Base-by-base conservation (phyloP, 2,113 vertebrate genomes). In the Isichthys henryi region DNA sequence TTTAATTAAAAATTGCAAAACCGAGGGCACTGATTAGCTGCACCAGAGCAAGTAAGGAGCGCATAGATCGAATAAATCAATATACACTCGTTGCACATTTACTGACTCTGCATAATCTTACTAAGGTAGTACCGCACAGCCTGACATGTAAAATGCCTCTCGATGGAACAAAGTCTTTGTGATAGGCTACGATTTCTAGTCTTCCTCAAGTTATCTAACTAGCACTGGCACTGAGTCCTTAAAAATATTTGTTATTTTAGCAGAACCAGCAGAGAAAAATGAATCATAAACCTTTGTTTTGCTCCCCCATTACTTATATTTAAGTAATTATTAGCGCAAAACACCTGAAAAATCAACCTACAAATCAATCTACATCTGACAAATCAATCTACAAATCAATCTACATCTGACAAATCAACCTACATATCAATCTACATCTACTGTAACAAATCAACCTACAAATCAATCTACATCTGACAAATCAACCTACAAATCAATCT, bases 1-100 rank as follows among this genome's bases (percentile, higher is more conserved):
- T 91, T 93, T 91, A 92, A 92, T 92, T 92, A 92, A 84, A 92
- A 93, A 90, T 56, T 88, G 89, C 89, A 92, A 90, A 89, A 90
- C 91, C 90, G 89, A 80, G 27, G 52, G 86, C 31, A 74, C 85
- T 53, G 90, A 84, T 53, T 90, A 87, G 91, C 85, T 90, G 83
- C 31, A 87, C 66, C 43, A 48, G 90, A 89, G 86, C 74, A 88
- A 88, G 86, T 58, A 91, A 86, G 89, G 90, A 93, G 87, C 31
- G 56, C 90, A 88, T 89, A 91, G 90, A 92, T 92, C 89, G 87
- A 88, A 82, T 86, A 89, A 91, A 91, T 93, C 91, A 91, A 92
- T 93, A 90, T 74, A 89, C 90, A 90, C 88, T 89, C 52, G 21
- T 53, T 53, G 39, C 53, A 50, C 80, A 52, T 83, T 84, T 46